These are phyloP conservation scores for Odocoileus hemionus DNA, from an alignment of 2,113 vertebrate species.

Conservation along the genomic window DNA sequence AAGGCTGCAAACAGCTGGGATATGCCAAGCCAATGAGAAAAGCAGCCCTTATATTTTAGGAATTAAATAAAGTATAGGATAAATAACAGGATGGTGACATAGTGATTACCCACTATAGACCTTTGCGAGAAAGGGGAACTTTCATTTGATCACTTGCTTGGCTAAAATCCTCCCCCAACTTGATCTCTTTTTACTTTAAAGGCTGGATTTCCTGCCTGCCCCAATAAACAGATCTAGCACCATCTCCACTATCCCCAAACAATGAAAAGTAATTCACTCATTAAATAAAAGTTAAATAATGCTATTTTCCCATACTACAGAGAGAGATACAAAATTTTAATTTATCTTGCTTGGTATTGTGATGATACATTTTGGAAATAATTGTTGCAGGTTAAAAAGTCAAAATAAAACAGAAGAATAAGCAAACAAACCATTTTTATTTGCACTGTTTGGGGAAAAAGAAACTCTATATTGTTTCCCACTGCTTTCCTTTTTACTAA, in stretches of 20 bases:
- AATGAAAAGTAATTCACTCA: not conserved
- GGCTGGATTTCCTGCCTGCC: not conserved
- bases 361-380: not conserved
- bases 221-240: not conserved
- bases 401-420: conserved; percentile 12
- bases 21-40: not conserved
- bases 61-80: not conserved
- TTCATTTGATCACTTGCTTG: not conserved
- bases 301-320: not conserved
- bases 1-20: conserved; percentile 3
- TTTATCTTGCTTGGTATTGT: not conserved
- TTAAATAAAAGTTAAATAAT: not conserved
- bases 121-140: not conserved
- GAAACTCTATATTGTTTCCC: not conserved
- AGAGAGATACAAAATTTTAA: not conserved
- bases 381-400: not conserved
- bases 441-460: conserved; percentile 19
- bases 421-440: conserved; percentile 27
- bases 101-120: not conserved
- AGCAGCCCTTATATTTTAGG: not conserved
- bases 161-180: not conserved
- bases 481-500: not conserved
- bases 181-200: conserved; percentile 10
- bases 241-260: not conserved
- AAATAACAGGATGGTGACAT: not conserved